Base-by-base conservation (phyloP, 2,888 invertebrate species). In the Helobdella robusta region DNA sequence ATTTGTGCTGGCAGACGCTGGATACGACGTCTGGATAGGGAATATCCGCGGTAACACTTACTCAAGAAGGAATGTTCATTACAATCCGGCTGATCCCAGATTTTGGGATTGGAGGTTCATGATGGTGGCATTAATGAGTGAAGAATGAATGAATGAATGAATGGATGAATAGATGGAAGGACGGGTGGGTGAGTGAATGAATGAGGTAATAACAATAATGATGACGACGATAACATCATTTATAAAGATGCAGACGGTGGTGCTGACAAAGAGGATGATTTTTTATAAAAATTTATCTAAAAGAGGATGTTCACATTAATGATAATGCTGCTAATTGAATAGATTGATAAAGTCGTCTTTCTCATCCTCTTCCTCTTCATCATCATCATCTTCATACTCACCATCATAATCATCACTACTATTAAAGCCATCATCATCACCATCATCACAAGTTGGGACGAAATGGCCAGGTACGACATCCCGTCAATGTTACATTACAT, bases 371-470 rank as follows among this genome's bases (percentile, higher is more conserved):
- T n/a, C n/a, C n/a, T n/a, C n/a, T n/a, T n/a, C n/a, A n/a, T n/a
- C n/a, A n/a, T n/a, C n/a, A n/a, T n/a, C n/a, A n/a, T n/a, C n/a
- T n/a, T n/a, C n/a, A n/a, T n/a, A n/a, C n/a, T n/a, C n/a, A n/a
- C n/a, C n/a, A n/a, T n/a, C n/a, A n/a, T n/a, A n/a, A n/a, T n/a
- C n/a, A n/a, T n/a, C n/a, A n/a, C n/a, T n/a, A n/a, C n/a, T n/a
- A n/a, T n/a, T n/a, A n/a, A n/a, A n/a, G n/a, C n/a, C n/a, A n/a
- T n/a, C n/a, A n/a, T n/a, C n/a, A n/a, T n/a, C n/a, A n/a, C n/a
- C n/a, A n/a, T n/a, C n/a, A n/a, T n/a, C n/a, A n/a, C n/a, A n/a
- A 90, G 90, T 72, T 94, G 88, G 84, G 88, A 93, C 73, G 91
- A 95, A 78, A 89, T 92, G 81, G 91, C 88, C 0, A 78, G 85